These are phyloP conservation scores for Tuberolachnus salignus DNA, from an alignment of 2,888 invertebrate species.

Conservation along the genomic window DNA sequence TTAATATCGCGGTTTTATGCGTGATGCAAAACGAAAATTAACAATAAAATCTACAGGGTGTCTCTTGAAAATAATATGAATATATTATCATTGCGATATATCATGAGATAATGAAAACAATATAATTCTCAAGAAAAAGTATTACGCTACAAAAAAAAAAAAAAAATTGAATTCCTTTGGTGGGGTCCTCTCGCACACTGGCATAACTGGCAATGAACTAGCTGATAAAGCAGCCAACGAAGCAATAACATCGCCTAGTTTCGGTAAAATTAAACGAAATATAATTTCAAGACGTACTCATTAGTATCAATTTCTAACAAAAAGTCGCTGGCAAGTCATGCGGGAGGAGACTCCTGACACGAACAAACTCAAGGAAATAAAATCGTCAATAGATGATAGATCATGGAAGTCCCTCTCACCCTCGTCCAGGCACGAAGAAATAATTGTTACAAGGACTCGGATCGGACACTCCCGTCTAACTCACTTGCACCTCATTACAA, in stretches of 20 bases:
- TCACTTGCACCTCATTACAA: not conserved
- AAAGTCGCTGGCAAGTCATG: not conserved
- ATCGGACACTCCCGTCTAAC: not conserved
- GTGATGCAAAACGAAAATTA: not conserved
- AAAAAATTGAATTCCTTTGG: not conserved
- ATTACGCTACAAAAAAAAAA: not conserved
- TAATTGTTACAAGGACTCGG: not conserved
- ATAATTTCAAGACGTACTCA: not conserved
- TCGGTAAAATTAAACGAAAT: not conserved
- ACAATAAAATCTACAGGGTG: not conserved
- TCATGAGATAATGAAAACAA: too few relatives aligned
- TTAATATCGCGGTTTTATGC: too few relatives aligned
- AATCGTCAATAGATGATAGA: not conserved
- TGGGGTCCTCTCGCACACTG: not conserved
- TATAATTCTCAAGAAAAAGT: not conserved
- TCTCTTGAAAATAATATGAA: too few relatives aligned
- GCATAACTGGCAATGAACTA: not conserved
- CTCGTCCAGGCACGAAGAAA: not conserved
- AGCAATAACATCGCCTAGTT: not conserved
- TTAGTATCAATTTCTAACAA: not conserved
- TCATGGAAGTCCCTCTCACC: not conserved
- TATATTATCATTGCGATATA: too few relatives aligned
- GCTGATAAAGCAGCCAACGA: not conserved
- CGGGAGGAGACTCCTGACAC: not conserved
- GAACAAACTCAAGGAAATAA: not conserved